A percentile compares a stretch with the other conserved stretches of the same genome.
phyloP scores from a whole-genome alignment of 1,140 invertebrate species.

The Euura lappo region DNA sequence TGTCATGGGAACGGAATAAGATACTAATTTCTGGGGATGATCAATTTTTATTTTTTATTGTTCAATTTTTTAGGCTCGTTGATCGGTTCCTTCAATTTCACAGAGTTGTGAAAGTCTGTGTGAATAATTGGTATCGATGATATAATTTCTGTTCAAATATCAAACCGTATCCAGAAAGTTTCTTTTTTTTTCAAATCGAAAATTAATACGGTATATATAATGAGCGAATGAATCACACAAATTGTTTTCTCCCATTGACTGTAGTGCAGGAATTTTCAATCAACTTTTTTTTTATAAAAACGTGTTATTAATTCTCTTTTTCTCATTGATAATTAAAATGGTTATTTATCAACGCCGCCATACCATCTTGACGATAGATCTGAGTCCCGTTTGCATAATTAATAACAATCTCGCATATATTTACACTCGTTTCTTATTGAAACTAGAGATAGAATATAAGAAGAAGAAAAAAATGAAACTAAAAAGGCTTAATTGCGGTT shows the following conservation, averaged over 20 bases:
- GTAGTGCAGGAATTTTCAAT: not conserved
- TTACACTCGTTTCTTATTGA: not conserved
- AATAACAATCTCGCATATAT: not conserved
- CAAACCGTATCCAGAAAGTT: too few relatives aligned
- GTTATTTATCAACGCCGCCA: slow-evolving; percentile 1
- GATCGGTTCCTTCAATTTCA: too few relatives aligned
- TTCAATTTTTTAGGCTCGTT: too few relatives aligned
- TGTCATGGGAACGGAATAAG: too few relatives aligned
- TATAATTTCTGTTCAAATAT: too few relatives aligned
- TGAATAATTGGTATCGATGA: too few relatives aligned
- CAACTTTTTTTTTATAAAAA: not conserved
- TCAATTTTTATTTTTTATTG: too few relatives aligned
- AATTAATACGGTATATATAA: not conserved
- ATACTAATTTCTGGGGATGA: too few relatives aligned
- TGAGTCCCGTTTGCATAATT: slow-evolving; percentile 1
- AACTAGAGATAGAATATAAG: slow-evolving; percentile 12
- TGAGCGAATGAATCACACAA: not conserved
- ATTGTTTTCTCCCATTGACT: not conserved
- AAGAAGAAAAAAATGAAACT: not conserved
- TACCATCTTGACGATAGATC: not conserved
- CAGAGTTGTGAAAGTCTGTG: too few relatives aligned
- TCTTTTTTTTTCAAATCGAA: too few relatives aligned
- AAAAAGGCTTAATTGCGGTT: too few relatives aligned
- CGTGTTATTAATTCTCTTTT: not conserved
- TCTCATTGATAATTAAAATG: not conserved